Evolutionary conservation across 2,888 invertebrate genomes (phyloP), one percentile per base, ranked within the genome.

Genomic region (Platycnemis pennipes): DNA sequence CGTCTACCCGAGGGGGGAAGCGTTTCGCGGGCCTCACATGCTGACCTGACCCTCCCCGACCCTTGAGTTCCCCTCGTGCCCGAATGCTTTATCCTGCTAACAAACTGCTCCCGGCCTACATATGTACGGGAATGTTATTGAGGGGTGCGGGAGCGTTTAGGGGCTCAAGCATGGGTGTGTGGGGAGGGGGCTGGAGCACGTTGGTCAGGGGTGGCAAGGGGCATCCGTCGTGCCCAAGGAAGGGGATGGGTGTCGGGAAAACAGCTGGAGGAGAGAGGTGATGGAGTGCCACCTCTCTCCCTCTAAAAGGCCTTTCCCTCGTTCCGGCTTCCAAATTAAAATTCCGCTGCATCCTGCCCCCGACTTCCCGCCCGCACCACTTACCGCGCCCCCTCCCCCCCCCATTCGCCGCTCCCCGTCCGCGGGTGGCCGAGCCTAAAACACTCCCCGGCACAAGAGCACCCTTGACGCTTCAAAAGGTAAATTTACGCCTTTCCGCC

Each of bases 401-500:
- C 86, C 86, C 22, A 4, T 19, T 19, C 31, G 31, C 16, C 49
- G 2, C 46, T 31, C 44, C 49, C 49, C 49, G 22, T 53, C 49
- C 49, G 22, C 46, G 49, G 31, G 49, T 31, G 56, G 89, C 53
- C 89, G 42, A 89, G 42, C 46, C 89, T 89, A 89, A 89, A 89
- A 42, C 89, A 89, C 89, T 89, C 89, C 42, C 13, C 37, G 56
- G 53, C 89, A 11, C 77, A 26, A 2, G 37, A 4, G 8, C 53
- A 42, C 91, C 44, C 42, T 44, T 44, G 26, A 26, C 63, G 56
- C 91, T 69, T 91, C 91, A 91, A 91, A 91, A 91, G 91, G 91
- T 91, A 69, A 69, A 91, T 91, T 91, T 91, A 91, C 91, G 44
- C 69, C 63, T 42, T 91, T 69, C 91, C 91, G 91, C 56, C 63